phyloP scores from a whole-genome alignment of 2,113 vertebrate species.

The Scomber japonicus region DNA sequence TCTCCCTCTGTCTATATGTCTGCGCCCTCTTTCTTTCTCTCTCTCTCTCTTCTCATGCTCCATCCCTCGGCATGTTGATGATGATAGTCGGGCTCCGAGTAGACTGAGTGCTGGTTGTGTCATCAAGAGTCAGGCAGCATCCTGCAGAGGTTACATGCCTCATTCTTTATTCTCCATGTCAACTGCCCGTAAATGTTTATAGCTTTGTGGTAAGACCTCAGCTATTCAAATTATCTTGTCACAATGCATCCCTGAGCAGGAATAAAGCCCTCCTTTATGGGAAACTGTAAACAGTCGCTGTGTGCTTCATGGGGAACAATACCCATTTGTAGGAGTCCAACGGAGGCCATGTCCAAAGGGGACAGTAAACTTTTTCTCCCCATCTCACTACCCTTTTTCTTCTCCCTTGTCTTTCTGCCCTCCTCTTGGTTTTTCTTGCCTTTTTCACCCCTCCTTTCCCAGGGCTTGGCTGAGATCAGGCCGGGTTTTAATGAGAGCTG shows the following conservation, averaged over 20 bases:
- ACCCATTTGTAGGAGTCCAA: slow-evolving; percentile 84
- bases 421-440: slow-evolving; percentile 57
- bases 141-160: slow-evolving; percentile 74
- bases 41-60: neutral
- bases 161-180: slow-evolving; percentile 85
- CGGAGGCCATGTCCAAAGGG: slow-evolving; percentile 78
- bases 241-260: slow-evolving; percentile 85
- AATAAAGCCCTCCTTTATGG: slow-evolving; percentile 84
- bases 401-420: slow-evolving; percentile 27
- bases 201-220: slow-evolving; percentile 81
- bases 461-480: slow-evolving; percentile 80
- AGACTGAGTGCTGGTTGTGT: slow-evolving; percentile 45
- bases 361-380: slow-evolving; percentile 68
- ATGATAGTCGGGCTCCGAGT: slow-evolving; percentile 8
- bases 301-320: slow-evolving; percentile 81
- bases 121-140: slow-evolving; percentile 72
- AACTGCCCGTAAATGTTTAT: slow-evolving; percentile 87
- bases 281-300: slow-evolving; percentile 83
- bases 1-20: neutral
- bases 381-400: slow-evolving; percentile 30
- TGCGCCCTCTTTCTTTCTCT: neutral
- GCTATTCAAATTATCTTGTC: slow-evolving; percentile 87
- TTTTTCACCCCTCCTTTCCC: slow-evolving; percentile 79
- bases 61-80: slow-evolving; percentile 40
- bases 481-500: slow-evolving; percentile 82